These are phyloP conservation scores for Taeniopygia guttata DNA, from an alignment of 2,797 vertebrate species.

Conservation along the genomic window DNA sequence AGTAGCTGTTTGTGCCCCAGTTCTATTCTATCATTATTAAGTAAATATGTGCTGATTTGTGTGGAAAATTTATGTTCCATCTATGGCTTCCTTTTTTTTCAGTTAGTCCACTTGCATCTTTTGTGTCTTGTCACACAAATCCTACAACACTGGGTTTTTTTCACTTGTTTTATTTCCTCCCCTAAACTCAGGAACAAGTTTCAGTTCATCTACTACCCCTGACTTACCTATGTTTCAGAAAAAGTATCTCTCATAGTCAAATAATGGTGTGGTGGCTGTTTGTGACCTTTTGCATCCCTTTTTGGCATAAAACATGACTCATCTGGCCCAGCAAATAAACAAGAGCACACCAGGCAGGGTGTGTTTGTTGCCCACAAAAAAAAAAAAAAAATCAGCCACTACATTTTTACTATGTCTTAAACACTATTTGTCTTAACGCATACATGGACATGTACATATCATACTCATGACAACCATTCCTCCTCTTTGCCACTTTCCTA, in stretches of 20 bases:
- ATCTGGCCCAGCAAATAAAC: not conserved
- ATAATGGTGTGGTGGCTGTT: not conserved
- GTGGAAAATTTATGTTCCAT: not conserved
- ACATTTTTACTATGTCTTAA: not conserved
- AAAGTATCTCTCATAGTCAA: not conserved
- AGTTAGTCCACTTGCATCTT: accelerated
- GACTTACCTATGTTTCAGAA: not conserved
- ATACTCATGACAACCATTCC: accelerated
- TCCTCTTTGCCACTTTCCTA: not conserved
- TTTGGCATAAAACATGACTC: not conserved
- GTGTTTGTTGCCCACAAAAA: not conserved
- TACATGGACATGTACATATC: accelerated
- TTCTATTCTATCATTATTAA: not conserved
- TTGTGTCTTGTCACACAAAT: not conserved
- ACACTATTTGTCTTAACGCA: not conserved
- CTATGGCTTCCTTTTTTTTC: not conserved
- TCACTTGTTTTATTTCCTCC: not conserved
- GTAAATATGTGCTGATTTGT: not conserved
- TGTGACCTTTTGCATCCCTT: not conserved
- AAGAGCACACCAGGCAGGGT: not conserved
- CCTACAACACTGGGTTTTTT: accelerated
- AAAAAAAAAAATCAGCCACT: not conserved
- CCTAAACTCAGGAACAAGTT: not conserved
- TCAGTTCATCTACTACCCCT: not conserved
- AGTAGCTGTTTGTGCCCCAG: not conserved